These are phyloP conservation scores for Volucella bombylans DNA, from an alignment of 2,888 invertebrate species.

Conservation along the genomic window DNA sequence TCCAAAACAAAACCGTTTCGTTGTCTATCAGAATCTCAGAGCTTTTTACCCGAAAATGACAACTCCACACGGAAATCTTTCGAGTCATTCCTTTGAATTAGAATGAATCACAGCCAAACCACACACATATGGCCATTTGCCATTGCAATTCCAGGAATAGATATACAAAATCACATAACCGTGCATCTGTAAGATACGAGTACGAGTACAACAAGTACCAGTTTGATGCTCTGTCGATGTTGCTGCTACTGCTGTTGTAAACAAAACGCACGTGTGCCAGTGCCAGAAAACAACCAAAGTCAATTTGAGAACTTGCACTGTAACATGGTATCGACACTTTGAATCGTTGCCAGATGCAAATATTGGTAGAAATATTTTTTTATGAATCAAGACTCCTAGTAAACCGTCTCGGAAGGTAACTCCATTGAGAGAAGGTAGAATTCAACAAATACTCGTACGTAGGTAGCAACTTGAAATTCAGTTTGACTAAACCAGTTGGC, in stretches of 20 bases:
- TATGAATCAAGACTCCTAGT: too few relatives aligned
- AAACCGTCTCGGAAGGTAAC: too few relatives aligned
- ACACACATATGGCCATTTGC: slow-evolving; percentile 47
- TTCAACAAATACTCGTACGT: too few relatives aligned
- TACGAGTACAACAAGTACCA: slow-evolving; percentile 12
- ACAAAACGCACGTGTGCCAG: slow-evolving; percentile 67
- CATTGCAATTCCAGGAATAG: slow-evolving; percentile 56
- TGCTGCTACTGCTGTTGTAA: slow-evolving; percentile 45
- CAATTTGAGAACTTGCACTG: slow-evolving; percentile 49
- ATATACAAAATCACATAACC: slow-evolving; percentile 52
- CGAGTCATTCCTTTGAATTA: slow-evolving; percentile 53
- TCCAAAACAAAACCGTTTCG: not conserved
- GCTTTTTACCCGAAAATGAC: slow-evolving; percentile 22
- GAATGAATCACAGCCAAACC: slow-evolving; percentile 25
- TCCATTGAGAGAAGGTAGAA: too few relatives aligned
- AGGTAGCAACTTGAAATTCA: too few relatives aligned
- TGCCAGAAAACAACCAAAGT: slow-evolving; percentile 39
- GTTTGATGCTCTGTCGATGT: slow-evolving; percentile 3
- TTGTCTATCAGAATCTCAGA: not conserved
- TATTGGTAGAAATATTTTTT: too few relatives aligned
- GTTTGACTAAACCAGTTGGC: too few relatives aligned
- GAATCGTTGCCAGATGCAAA: too few relatives aligned
- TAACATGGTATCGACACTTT: slow-evolving; percentile 8
- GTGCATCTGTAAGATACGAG: slow-evolving; percentile 53
- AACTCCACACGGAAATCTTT: slow-evolving; percentile 16